phyloP scores from a whole-genome alignment of 2,113 vertebrate genomes.

The Zapus hudsonius region DNA sequence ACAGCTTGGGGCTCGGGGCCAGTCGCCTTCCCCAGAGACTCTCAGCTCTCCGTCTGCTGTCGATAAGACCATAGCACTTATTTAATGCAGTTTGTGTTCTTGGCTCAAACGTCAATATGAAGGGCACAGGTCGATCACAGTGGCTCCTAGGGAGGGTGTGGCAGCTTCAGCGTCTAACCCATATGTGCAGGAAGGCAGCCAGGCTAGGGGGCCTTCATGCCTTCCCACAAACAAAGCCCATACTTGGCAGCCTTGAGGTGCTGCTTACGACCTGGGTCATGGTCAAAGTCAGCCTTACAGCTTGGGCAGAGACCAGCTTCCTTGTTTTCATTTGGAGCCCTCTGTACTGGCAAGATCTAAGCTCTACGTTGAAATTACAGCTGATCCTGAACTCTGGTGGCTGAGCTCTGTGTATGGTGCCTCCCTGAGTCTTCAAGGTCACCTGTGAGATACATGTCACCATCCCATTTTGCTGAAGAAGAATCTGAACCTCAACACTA shows the following conservation, averaged over 20 bases:
- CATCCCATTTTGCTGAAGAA: background rate
- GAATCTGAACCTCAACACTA: background rate
- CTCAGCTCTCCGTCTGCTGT: conserved; percentile 24
- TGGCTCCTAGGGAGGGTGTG: background rate
- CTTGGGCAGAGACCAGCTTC: background rate
- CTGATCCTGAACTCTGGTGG: background rate
- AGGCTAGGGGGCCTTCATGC: background rate
- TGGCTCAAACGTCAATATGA: conserved; percentile 22
- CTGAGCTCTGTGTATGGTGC: background rate
- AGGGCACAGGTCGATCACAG: background rate
- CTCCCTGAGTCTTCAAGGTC: rapidly evolving
- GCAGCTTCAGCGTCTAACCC: background rate
- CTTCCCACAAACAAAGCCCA: background rate
- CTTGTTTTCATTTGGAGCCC: background rate
- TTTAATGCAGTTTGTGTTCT: conserved; percentile 50
- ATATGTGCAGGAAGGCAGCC: background rate
- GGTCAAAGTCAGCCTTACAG: background rate
- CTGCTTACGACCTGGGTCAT: background rate
- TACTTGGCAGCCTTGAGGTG: background rate
- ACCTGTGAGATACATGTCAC: rapidly evolving
- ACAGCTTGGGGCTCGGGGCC: background rate
- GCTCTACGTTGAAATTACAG: background rate
- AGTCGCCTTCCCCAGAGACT: background rate
- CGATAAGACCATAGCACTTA: conserved; percentile 21
- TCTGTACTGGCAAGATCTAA: background rate